Base-by-base conservation (phyloP, 2,888 invertebrate genomes). In the Chymomyza caudatula region DNA sequence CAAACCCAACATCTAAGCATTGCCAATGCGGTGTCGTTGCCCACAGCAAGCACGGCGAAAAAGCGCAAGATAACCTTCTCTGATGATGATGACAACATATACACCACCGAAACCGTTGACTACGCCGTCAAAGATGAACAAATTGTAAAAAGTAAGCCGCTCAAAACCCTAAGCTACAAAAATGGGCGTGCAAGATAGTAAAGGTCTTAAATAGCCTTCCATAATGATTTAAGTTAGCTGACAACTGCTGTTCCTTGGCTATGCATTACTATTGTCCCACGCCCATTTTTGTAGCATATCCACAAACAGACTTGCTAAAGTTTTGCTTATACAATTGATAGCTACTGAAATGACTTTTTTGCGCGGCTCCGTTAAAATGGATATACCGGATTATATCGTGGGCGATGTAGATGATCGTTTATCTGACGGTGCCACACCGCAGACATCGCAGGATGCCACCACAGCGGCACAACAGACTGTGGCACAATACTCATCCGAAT, bases 301-400 rank as follows among this genome's bases (percentile, higher is more conserved):
- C n/a, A n/a, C n/a, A n/a, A n/a, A n/a, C n/a, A n/a, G n/a, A n/a
- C n/a, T n/a, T n/a, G n/a, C 2, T 1, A 37, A 37, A 11, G 11
- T 11, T n/a, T 1, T 19, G 8, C 17, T 11, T 43, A 43, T 8
- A 49, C n/a, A n/a, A n/a, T 42, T 71, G 71, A 4, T 53, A 90
- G 90, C 89, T 62, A 89, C 92, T 43, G 90, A 90, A 88, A 87
- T 90, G 86, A 88, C 89, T n/a, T 90, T 89, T 67, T 76, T 90
- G 59, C 88, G 90, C 23, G 90, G 92, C 69, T 90, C 91, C 65
- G 89, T 92, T 17, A 92, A 92, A 86, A 87, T 92, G 86, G 92
- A 92, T 80, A 92, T 92, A 89, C 92, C 92, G 19, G 92, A 92
- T 74, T 92, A 92, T 74, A 89, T 92, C 72, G 89, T 88, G 3